phyloP scores from a whole-genome alignment of 23 tunicate species.

The Clavelina lepadiformis region DNA sequence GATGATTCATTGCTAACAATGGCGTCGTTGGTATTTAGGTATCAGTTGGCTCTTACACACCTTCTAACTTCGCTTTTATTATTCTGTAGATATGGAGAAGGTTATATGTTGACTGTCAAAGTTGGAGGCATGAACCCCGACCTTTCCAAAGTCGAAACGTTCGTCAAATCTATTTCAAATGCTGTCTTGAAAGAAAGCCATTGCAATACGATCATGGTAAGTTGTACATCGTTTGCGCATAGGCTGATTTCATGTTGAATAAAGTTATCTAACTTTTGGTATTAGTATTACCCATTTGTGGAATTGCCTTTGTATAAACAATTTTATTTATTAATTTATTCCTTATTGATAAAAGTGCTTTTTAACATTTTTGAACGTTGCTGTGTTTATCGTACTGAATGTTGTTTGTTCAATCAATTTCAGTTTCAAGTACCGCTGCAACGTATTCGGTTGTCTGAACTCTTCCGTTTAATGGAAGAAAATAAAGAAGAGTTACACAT shows the following conservation, averaged over 20 bases:
- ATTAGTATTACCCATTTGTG: no score
- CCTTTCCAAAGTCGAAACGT: slow-evolving; percentile 20
- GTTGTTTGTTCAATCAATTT: neutral
- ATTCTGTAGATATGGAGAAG: slow-evolving; percentile 74
- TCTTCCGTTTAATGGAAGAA: slow-evolving; percentile 55
- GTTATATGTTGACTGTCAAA: slow-evolving; percentile 79
- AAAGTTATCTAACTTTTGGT: no score
- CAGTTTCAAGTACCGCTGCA: slow-evolving; percentile 66
- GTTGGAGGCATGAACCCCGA: slow-evolving; percentile 24
- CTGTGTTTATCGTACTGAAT: neutral
- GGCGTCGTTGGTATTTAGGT: neutral
- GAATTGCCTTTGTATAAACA: no score
- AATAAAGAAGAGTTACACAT: slow-evolving; percentile 45
- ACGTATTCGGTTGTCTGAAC: slow-evolving; percentile 39
- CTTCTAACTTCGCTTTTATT: neutral
- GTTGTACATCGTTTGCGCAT: slow-evolving; percentile 2
- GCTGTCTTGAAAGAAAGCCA: slow-evolving; percentile 74
- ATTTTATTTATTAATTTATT: no score
- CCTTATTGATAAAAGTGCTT: no score
- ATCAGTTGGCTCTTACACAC: neutral
- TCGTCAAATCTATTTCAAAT: slow-evolving; percentile 20
- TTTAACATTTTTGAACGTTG: neutral
- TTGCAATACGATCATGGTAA: slow-evolving; percentile 72
- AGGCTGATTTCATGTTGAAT: no score
- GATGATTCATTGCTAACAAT: neutral